Evolutionary conservation across 1,140 invertebrate genomes (phyloP).

Genomic region (Apocrypta bakeri): DNA sequence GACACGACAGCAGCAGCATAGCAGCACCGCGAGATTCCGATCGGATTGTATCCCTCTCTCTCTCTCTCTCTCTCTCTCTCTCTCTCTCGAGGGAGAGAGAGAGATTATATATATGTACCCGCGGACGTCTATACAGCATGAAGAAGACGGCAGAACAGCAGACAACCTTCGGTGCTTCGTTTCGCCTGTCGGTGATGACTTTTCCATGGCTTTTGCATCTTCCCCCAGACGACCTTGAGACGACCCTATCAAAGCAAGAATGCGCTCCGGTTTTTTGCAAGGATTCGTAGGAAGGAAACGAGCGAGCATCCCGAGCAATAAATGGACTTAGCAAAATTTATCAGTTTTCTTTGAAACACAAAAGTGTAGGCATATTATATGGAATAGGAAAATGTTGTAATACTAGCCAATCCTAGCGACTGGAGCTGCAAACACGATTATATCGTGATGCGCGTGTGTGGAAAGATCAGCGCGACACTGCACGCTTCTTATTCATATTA

Average conservation of each 20-base stretch:
- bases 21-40: constrained; percentile 1
- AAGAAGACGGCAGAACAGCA: too few species aligned
- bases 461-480: too few species aligned
- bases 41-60: not conserved
- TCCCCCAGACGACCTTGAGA: not conserved
- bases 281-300: not conserved
- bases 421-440: too few species aligned
- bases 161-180: not conserved
- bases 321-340: too few species aligned
- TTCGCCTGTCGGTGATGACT: not conserved
- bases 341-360: too few species aligned
- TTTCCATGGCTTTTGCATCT: not conserved
- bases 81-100: not conserved
- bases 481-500: too few species aligned
- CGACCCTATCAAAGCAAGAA: not conserved
- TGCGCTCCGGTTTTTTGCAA: not conserved
- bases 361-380: too few species aligned
- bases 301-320: too few species aligned
- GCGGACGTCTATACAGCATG: not conserved
- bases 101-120: not conserved
- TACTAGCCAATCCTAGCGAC: too few species aligned
- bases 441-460: too few species aligned
- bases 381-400: too few species aligned
- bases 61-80: not conserved
- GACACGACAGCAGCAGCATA: not conserved